A percentile compares a stretch with the other conserved stretches of the same genome.
These are phyloP conservation scores for Ctena decussata DNA, from an alignment of 2,888 invertebrate genomes.

Conservation along the genomic window DNA sequence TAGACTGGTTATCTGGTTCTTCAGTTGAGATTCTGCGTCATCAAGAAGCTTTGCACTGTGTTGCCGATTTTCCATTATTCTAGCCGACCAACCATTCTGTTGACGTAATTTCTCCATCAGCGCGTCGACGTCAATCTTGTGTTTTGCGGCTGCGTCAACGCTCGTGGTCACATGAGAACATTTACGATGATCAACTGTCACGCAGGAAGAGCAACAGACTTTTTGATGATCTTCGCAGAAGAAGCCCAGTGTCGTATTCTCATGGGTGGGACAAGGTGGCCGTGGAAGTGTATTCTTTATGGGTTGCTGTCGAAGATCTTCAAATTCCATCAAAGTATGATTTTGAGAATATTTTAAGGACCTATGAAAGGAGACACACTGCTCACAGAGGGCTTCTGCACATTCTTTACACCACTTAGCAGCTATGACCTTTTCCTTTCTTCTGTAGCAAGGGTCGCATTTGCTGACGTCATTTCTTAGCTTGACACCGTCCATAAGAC, in stretches of 20 bases:
- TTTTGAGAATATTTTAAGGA: slow-evolving; percentile 69
- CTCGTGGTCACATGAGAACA: slow-evolving; percentile 68
- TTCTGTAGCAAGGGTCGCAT: slow-evolving; percentile 69
- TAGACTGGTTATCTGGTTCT: slow-evolving; percentile 66
- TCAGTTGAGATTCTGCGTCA: slow-evolving; percentile 64
- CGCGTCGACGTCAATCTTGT: slow-evolving; percentile 61
- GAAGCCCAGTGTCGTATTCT: slow-evolving; percentile 67
- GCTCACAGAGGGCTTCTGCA: slow-evolving; percentile 68
- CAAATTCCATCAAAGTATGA: slow-evolving; percentile 65
- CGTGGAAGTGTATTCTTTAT: slow-evolving; percentile 65
- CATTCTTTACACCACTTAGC: slow-evolving; percentile 73
- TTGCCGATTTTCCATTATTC: slow-evolving; percentile 68
- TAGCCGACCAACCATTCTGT: slow-evolving; percentile 68
- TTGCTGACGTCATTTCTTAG: slow-evolving; percentile 68
- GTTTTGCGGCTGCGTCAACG: slow-evolving; percentile 66
- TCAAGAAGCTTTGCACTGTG: slow-evolving; percentile 65
- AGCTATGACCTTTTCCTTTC: slow-evolving; percentile 71
- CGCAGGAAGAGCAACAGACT: slow-evolving; percentile 68
- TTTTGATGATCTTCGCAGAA: slow-evolving; percentile 71
- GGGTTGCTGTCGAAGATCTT: slow-evolving; percentile 64
- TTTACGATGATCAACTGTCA: slow-evolving; percentile 69
- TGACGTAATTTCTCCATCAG: slow-evolving; percentile 67
- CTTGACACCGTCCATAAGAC: slow-evolving; percentile 67
- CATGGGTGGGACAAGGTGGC: slow-evolving; percentile 68
- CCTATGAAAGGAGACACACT: slow-evolving; percentile 67